Conservation (phyloP, 2,113 vertebrate genomes). For the Podocnemis expansa region DNA sequence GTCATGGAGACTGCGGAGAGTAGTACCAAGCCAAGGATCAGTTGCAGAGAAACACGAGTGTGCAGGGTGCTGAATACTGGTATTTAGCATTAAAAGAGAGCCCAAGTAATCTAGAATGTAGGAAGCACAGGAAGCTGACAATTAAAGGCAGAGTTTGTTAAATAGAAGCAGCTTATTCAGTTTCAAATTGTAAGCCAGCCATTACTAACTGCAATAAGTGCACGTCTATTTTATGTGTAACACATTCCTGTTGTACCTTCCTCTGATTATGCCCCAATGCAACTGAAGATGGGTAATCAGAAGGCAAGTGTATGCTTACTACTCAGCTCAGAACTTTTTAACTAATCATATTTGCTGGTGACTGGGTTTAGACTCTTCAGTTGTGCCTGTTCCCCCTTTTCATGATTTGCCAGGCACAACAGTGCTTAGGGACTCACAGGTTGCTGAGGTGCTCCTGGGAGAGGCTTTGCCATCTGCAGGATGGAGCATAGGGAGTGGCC, state of each 20-base stretch:
- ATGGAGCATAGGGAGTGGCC: constrained; percentile 70
- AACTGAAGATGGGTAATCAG: not conserved
- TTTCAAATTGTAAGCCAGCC: not conserved
- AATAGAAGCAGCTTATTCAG: not conserved
- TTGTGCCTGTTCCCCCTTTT: not conserved
- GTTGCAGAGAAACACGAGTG: not conserved
- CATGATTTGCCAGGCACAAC: not conserved
- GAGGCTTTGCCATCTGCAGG: constrained; percentile 73
- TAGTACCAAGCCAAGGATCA: not conserved
- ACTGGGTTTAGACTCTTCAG: not conserved
- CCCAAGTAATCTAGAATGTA: not conserved
- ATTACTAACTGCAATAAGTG: not conserved
- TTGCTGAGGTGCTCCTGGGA: constrained; percentile 78
- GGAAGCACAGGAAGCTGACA: not conserved
- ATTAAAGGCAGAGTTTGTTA: not conserved
- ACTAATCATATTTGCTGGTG: not conserved
- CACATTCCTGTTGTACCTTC: not conserved
- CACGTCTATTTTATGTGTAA: not conserved
- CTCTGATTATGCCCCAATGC: not conserved
- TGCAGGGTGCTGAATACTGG: not conserved
- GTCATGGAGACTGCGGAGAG: too few species aligned
- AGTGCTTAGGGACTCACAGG: constrained; percentile 71
- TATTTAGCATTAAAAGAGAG: not conserved
- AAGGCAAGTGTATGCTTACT: not conserved
- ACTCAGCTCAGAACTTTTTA: not conserved